Percentiles rank a stretch among this genome's conserved stretches.
phyloP scores from a whole-genome alignment of 2,113 vertebrate species.

The Eptesicus fuscus region DNA sequence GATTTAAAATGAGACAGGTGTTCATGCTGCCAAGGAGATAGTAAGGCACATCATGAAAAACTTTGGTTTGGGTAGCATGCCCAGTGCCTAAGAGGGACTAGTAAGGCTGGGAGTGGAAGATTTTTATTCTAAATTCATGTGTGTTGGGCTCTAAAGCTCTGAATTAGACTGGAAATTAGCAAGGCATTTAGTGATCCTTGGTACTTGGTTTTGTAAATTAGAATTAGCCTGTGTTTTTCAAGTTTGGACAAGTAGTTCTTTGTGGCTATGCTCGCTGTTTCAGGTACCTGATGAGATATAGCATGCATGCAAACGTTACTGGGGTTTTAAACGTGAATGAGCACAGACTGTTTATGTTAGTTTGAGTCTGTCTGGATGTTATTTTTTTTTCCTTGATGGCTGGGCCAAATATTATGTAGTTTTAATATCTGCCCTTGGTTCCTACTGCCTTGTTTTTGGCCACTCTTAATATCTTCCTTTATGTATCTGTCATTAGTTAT shows the following conservation, averaged over 20 bases:
- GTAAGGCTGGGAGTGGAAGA: not conserved
- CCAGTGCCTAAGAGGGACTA: not conserved
- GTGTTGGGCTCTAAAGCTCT: not conserved
- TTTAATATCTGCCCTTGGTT: constrained; percentile 29
- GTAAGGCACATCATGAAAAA: not conserved
- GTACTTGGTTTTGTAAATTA: constrained; percentile 37
- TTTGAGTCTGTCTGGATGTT: constrained; percentile 1
- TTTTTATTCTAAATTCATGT: not conserved
- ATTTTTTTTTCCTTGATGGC: not conserved
- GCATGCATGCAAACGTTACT: not conserved
- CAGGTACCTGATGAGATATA: not conserved
- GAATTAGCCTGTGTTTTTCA: constrained; percentile 8
- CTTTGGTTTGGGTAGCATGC: not conserved
- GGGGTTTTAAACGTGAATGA: constrained; percentile 24
- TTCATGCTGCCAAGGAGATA: not conserved
- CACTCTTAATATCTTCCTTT: constrained; percentile 51
- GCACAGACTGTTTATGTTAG: constrained; percentile 24
- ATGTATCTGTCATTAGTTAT: constrained; percentile 66
- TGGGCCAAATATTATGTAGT: constrained; percentile 36
- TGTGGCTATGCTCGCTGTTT: constrained; percentile 35
- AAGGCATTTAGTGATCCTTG: not conserved
- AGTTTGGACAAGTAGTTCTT: constrained; percentile 27
- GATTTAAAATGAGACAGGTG: not conserved
- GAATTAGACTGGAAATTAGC: constrained; percentile 13
- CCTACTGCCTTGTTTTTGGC: constrained; percentile 43